Conservation (phyloP, 2,113 vertebrate genomes). For the Nothoprocta perdicaria region DNA sequence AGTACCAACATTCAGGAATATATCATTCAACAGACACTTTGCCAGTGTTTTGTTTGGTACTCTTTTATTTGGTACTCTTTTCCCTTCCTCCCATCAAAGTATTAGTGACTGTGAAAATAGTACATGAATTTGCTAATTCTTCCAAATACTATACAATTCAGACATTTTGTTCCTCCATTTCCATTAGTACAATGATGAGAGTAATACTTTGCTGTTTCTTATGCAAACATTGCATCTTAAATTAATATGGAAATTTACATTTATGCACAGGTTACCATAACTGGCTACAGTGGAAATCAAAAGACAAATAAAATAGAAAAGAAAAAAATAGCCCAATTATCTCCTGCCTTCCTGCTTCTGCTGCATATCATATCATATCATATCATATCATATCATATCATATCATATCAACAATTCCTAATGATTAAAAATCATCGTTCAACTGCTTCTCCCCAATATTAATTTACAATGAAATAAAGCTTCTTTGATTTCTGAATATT, state of each 20-base stretch:
- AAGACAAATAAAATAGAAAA: background rate
- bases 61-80: background rate
- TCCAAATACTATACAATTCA: background rate
- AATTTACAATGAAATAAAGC: background rate
- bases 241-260: background rate
- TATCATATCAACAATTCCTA: background rate
- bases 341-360: background rate
- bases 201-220: background rate
- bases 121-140: background rate
- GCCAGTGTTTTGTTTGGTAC: too few relatives aligned
- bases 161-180: background rate
- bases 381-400: too few relatives aligned
- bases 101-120: background rate
- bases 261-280: background rate
- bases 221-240: background rate
- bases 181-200: background rate
- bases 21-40: too few relatives aligned
- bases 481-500: background rate
- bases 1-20: background rate
- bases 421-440: conserved; percentile 33
- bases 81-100: background rate
- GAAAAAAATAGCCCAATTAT: background rate
- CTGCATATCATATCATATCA: background rate
- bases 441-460: background rate
- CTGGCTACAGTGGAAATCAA: conserved; percentile 1